Conservation (phyloP, 2,113 vertebrate genomes). For the Nibea albiflora region DNA sequence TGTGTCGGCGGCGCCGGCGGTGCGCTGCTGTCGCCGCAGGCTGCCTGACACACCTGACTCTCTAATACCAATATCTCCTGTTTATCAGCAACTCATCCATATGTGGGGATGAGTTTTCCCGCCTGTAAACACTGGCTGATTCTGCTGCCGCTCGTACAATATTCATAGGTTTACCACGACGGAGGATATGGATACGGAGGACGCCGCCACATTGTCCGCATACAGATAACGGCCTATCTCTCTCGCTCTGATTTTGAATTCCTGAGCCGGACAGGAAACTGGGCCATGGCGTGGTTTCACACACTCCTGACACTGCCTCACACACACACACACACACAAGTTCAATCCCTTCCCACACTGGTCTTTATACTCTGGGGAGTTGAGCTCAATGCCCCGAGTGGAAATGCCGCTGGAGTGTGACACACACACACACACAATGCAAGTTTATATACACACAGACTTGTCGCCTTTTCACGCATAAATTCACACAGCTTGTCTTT, state of each 20-base stretch:
- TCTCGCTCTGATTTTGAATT: constrained; percentile 36
- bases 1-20: constrained; percentile 2
- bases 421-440: not conserved
- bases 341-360: constrained; percentile 28
- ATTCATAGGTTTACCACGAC: constrained; percentile 65
- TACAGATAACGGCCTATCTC: constrained; percentile 43
- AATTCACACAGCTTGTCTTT: constrained; percentile 19
- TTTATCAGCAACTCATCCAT: constrained; percentile 68
- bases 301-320: constrained; percentile 31
- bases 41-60: constrained; percentile 48
- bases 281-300: constrained; percentile 55
- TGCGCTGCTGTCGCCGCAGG: constrained; percentile 38
- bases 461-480: constrained; percentile 23
- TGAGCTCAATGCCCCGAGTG: constrained; percentile 41
- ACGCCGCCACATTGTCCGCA: constrained; percentile 18
- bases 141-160: constrained; percentile 50
- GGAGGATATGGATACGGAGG: constrained; percentile 46
- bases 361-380: constrained; percentile 49
- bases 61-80: constrained; percentile 51
- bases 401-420: constrained; percentile 18
- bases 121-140: constrained; percentile 54
- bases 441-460: constrained; percentile 2
- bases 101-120: constrained; percentile 48
- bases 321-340: constrained; percentile 20
- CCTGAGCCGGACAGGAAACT: constrained; percentile 48